These are phyloP conservation scores for Argyrosomus japonicus DNA, from an alignment of 2,113 vertebrate genomes.

Conservation along the genomic window DNA sequence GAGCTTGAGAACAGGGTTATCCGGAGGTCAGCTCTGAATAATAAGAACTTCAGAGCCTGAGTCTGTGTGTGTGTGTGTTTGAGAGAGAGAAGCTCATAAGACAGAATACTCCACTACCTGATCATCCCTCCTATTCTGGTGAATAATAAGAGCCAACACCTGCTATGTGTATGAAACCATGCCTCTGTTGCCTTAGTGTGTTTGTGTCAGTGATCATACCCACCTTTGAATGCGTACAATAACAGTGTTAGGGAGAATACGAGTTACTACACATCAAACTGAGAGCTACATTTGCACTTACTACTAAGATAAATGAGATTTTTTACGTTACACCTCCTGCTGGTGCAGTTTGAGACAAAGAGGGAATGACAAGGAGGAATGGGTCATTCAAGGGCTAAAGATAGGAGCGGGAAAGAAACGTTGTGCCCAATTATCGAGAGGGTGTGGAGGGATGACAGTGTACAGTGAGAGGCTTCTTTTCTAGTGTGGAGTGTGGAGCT, in stretches of 20 bases:
- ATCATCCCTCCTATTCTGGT: constrained; percentile 62
- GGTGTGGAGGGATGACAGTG: constrained; percentile 37
- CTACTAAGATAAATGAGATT: constrained; percentile 60
- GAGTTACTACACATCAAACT: constrained; percentile 39
- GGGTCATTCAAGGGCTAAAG: constrained; percentile 72
- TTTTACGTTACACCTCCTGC: constrained; percentile 51
- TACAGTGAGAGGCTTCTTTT: constrained; percentile 52
- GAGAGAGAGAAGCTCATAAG: constrained; percentile 53
- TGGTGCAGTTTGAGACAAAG: constrained; percentile 67
- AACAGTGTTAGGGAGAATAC: constrained; percentile 12
- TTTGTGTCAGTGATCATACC: constrained; percentile 3
- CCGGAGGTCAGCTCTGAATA: constrained; percentile 80
- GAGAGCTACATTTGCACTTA: constrained; percentile 51
- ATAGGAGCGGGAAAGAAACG: constrained; percentile 46
- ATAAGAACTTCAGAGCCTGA: constrained; percentile 74
- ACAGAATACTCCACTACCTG: constrained; percentile 76
- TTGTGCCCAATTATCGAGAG: constrained; percentile 61
- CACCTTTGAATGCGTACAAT: constrained; percentile 36
- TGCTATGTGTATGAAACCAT: constrained; percentile 18
- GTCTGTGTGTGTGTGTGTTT: constrained; percentile 30
- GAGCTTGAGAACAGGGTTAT: constrained; percentile 79
- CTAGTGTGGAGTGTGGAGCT: constrained; percentile 5
- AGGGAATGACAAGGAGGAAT: constrained; percentile 69
- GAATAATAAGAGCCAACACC: constrained; percentile 63
- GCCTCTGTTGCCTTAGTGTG: constrained; percentile 1